These are phyloP conservation scores for Hecatera dysodea DNA, from an alignment of 2,888 invertebrate species.

Conservation along the genomic window DNA sequence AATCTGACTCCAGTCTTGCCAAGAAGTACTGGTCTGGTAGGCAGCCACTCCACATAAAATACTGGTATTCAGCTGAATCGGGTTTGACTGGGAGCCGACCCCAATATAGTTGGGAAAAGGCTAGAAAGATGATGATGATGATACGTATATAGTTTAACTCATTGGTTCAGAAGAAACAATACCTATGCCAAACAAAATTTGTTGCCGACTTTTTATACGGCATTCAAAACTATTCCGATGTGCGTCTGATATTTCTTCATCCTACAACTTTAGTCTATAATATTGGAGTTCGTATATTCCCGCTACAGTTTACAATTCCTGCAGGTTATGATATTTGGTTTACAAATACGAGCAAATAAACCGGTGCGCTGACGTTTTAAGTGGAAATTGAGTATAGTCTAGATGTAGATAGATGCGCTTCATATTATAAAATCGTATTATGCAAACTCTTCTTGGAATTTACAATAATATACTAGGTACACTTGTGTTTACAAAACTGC, in stretches of 20 bases:
- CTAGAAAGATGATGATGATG: too few species aligned
- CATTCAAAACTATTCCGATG: not conserved
- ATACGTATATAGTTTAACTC: too few species aligned
- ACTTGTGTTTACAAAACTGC: not conserved
- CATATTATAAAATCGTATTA: conserved; percentile 15
- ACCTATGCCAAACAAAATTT: not conserved
- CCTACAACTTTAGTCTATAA: not conserved
- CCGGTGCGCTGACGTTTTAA: conserved; percentile 52
- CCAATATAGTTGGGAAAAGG: too few species aligned
- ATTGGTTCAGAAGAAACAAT: too few species aligned
- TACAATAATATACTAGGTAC: not conserved
- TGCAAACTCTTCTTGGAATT: not conserved
- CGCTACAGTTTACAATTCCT: conserved; percentile 15
- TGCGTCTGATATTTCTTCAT: conserved; percentile 2
- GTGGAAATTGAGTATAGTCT: conserved; percentile 34
- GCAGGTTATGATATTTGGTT: conserved; percentile 51
- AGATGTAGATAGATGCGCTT: not conserved
- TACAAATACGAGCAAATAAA: conserved; percentile 47
- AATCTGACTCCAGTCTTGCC: too few species aligned
- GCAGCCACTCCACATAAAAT: too few species aligned
- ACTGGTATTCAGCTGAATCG: too few species aligned
- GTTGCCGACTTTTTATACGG: not conserved
- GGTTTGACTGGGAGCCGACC: too few species aligned
- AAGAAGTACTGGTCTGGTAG: too few species aligned
- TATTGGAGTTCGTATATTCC: conserved; percentile 11